Conservation (phyloP, 2,888 invertebrate genomes). For the Tipula vernalis region DNA sequence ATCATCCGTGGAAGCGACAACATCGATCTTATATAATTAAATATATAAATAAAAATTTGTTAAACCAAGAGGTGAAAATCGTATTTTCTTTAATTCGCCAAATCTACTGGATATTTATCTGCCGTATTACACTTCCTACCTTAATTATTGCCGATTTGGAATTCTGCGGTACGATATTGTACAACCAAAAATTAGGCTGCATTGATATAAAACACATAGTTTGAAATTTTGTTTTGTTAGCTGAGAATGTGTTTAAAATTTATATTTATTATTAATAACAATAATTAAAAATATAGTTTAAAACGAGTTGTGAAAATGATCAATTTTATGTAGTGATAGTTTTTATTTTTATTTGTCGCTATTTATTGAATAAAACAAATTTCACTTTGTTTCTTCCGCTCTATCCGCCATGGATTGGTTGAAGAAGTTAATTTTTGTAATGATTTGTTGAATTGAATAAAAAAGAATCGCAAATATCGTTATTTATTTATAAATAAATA, state of each 20-base stretch:
- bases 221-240: neutral
- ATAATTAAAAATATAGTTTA: neutral
- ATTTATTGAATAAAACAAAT: neutral
- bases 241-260: neutral
- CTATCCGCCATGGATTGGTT: neutral
- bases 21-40: too few relatives aligned
- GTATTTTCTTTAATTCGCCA: too few relatives aligned
- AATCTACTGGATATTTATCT: too few relatives aligned
- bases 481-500: neutral
- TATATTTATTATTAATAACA: neutral
- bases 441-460: neutral
- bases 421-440: neutral
- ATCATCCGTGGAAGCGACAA: too few relatives aligned
- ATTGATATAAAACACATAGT: neutral
- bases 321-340: neutral
- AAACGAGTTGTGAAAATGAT: neutral
- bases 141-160: too few relatives aligned
- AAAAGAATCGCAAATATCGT: neutral
- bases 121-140: too few relatives aligned
- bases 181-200: too few relatives aligned
- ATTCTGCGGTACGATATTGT: too few relatives aligned
- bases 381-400: neutral
- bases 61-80: too few relatives aligned
- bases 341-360: neutral
- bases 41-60: too few relatives aligned